Evolutionary conservation across 2,888 invertebrate species (phyloP), one percentile per base, ranked within the genome.

Genomic region (Diloba caeruleocephala): DNA sequence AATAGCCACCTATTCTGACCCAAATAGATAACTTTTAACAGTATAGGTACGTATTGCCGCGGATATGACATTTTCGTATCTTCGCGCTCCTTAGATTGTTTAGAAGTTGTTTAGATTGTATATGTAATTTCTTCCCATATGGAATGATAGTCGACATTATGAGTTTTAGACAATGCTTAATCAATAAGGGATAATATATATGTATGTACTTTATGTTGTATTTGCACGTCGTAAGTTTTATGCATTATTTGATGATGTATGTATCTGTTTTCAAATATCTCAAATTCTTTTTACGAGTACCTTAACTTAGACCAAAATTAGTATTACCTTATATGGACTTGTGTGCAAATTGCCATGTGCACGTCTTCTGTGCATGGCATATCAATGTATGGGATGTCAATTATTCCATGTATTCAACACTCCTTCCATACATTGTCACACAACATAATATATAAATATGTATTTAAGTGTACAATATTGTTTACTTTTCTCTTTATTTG

Each of bases 351-450:
- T 53, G 61, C 41, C 55, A 43, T 66, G 54, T 36, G 0, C 15
- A 49, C 51, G 46, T 61, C 44, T 53, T 45, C 48, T 56, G 41
- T 54, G 45, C 61, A 69, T 71, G 74, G 64, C 68, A 61, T 66
- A 59, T 75, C 84, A 81, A 79, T 83, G 84, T 85, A 85, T 84
- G 85, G 84, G 79, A 84, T 75, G 81, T 63, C 56, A 54, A 61
- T 62, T 67, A 74, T 75, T 72, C 64, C 61, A 59, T 58, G 60
- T 69, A 67, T 57, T 51, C 46, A 55, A 50, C 50, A 57, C 41
- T 57, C 80, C 81, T 85, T 83, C 84, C 77, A 84, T 84, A 84
- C 81, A 81, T 85, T 85, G 85, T 79, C 69, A 80, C 79, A 79
- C 77, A 76, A 71, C 32, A 56, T 52, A 60, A 41, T 62, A 51